Conservation (phyloP, 2,113 vertebrate genomes). For the Nothocercus julius region DNA sequence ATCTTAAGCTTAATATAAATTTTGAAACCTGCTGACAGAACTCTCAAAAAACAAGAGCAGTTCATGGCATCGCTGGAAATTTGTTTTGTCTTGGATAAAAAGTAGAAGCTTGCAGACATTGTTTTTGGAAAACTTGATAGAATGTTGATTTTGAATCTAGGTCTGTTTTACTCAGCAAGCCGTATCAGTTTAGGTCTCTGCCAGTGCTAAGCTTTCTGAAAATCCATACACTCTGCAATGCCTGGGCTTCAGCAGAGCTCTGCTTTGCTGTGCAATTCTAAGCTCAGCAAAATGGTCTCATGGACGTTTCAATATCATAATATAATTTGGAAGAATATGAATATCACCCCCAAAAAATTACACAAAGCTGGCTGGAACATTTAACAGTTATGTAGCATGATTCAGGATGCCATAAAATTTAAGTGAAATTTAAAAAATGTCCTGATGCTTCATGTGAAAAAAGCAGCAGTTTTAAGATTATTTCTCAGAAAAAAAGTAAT, state of each 20-base stretch:
- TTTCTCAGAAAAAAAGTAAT: constrained; percentile 28
- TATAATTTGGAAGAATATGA: not conserved
- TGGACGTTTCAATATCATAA: not conserved
- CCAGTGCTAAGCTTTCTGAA: not conserved
- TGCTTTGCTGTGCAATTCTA: not conserved
- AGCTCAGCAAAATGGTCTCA: not conserved
- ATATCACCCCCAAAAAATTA: not conserved
- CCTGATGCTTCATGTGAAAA: not conserved
- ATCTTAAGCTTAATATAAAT: not conserved
- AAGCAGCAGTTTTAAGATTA: not conserved
- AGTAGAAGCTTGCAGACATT: not conserved
- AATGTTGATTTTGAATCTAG: not conserved
- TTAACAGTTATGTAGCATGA: not conserved
- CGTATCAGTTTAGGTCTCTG: not conserved
- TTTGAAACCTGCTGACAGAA: not conserved
- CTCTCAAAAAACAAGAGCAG: not conserved
- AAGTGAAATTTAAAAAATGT: constrained; percentile 16
- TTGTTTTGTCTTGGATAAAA: not conserved
- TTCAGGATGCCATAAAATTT: not conserved
- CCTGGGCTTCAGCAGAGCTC: not conserved
- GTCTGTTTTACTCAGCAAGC: not conserved
- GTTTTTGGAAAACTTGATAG: not conserved
- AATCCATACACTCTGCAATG: fast-evolving
- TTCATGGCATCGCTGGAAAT: not conserved
- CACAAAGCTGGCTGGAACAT: not conserved